phyloP scores from a whole-genome alignment of 2,113 vertebrate genomes.

The Procavia capensis region DNA sequence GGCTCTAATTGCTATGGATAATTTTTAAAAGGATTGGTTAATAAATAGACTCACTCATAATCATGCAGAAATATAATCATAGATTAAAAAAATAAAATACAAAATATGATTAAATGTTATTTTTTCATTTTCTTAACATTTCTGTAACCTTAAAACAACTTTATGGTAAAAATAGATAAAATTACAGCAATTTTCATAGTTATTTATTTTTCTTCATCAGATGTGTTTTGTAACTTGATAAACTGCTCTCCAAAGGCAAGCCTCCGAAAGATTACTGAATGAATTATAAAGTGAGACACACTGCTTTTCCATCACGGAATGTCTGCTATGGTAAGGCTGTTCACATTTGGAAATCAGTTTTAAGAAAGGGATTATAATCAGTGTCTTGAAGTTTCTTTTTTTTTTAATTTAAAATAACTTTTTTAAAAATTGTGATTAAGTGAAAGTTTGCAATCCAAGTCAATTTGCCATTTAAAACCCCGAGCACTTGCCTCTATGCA shows the following conservation, averaged over 20 bases:
- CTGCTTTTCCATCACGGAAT: neutral
- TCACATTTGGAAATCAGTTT: neutral
- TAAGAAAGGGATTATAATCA: neutral
- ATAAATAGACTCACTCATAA: neutral
- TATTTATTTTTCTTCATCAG: neutral
- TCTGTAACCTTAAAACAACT: neutral
- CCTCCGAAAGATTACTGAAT: neutral
- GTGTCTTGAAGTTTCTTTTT: too few species aligned
- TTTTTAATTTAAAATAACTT: too few species aligned
- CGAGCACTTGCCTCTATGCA: too few species aligned
- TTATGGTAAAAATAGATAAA: conserved; percentile 15
- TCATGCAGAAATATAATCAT: neutral
- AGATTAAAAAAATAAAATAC: neutral
- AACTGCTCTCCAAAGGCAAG: neutral
- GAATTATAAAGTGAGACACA: neutral
- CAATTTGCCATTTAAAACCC: too few species aligned
- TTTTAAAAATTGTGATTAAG: too few species aligned
- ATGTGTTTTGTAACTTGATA: neutral
- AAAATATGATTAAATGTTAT: neutral
- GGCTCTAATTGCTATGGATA: neutral
- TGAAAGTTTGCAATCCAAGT: too few species aligned
- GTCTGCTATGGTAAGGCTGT: neutral
- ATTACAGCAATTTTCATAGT: neutral
- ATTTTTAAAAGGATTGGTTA: neutral
- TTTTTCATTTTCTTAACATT: neutral